Conservation (phyloP, 2,113 vertebrate species). For the Cinclus cinclus region DNA sequence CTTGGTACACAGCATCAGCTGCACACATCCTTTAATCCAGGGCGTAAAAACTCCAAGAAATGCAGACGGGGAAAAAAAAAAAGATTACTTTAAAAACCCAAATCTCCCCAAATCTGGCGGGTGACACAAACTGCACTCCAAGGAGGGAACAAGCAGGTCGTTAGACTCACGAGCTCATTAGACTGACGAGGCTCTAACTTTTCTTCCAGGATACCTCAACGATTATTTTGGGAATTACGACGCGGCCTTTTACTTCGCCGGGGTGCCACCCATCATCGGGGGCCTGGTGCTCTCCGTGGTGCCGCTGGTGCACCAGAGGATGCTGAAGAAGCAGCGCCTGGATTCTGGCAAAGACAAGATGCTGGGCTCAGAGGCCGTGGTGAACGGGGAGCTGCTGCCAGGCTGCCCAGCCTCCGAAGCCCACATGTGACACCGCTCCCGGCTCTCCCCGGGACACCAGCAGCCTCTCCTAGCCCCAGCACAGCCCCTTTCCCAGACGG, state of each 20-base stretch:
- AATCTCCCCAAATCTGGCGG: neutral
- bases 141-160: neutral
- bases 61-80: neutral
- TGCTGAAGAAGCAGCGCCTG: constrained; percentile 76
- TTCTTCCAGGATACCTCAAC: constrained; percentile 83
- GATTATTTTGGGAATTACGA: constrained; percentile 87
- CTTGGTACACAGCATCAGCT: neutral
- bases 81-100: neutral
- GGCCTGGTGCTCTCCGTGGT: constrained; percentile 89
- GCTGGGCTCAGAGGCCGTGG: constrained; percentile 77
- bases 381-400: constrained; percentile 91
- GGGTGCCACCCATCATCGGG: constrained; percentile 91
- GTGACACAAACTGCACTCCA: neutral
- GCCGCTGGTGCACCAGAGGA: constrained; percentile 83
- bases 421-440: constrained; percentile 74
- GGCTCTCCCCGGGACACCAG: constrained; percentile 3
- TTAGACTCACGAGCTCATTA: neutral
- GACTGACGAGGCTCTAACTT: neutral
- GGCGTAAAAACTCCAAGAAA: neutral
- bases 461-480: constrained; percentile 28
- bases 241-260: constrained; percentile 92
- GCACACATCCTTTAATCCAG: neutral
- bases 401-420: constrained; percentile 88
- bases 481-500: constrained; percentile 17
- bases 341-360: constrained; percentile 87